phyloP scores from a whole-genome alignment of 2,888 invertebrate species.

The Cephonodes hylas region DNA sequence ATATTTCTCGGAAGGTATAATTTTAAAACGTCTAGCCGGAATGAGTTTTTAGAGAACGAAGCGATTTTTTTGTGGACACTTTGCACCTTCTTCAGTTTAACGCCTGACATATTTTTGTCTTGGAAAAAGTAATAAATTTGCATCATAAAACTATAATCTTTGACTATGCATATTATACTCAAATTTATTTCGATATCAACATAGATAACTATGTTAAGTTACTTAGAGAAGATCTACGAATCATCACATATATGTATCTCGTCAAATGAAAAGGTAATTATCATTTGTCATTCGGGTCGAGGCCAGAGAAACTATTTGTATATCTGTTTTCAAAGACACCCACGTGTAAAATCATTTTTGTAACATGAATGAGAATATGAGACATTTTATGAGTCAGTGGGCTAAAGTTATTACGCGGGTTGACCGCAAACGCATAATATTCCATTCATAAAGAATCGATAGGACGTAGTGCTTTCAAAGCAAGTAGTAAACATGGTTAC shows the following conservation, averaged over 20 bases:
- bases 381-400: background rate
- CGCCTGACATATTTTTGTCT: background rate
- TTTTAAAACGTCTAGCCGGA: background rate
- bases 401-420: background rate
- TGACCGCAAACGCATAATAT: conserved; percentile 1
- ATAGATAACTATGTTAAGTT: too few relatives aligned
- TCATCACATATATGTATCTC: background rate
- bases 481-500: background rate
- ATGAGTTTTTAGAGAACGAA: background rate
- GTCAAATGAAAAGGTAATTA: background rate
- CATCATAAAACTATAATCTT: background rate
- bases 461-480: background rate
- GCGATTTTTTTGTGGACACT: conserved; percentile 14
- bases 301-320: background rate
- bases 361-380: background rate
- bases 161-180: background rate
- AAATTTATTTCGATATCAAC: background rate
- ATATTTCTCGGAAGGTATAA: background rate
- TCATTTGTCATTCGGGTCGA: background rate
- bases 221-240: too few relatives aligned
- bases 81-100: background rate
- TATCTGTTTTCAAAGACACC: background rate
- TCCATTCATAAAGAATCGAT: background rate
- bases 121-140: background rate
- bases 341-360: background rate